phyloP scores from a whole-genome alignment of 2,888 invertebrate species.

The Chymomyza procnemis region DNA sequence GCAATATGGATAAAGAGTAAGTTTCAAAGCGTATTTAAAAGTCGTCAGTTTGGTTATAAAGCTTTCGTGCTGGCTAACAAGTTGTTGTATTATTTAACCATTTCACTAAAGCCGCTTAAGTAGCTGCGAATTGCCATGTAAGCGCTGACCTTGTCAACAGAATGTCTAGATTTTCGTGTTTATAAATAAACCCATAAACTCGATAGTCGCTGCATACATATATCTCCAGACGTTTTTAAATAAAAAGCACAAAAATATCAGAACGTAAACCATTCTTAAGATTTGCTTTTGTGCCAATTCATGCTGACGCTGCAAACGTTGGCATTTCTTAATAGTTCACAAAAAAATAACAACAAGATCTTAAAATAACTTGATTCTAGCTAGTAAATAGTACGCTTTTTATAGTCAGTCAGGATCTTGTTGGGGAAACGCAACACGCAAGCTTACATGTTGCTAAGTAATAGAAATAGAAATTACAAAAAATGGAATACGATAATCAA shows the following conservation, averaged over 20 bases:
- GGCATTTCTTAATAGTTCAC: no score
- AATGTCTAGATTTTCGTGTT: not conserved
- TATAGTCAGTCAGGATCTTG: slow-evolving; percentile 3
- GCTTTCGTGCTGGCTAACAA: slow-evolving; percentile 23
- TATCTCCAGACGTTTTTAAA: slow-evolving; percentile 20
- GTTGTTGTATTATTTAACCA: not conserved
- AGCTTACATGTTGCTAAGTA: slow-evolving; percentile 6
- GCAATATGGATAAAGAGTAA: no score
- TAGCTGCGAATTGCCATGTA: slow-evolving; percentile 47
- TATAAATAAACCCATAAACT: slow-evolving; percentile 20
- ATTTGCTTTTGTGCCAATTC: slow-evolving; percentile 41
- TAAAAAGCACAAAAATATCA: slow-evolving; percentile 3
- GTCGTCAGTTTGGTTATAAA: slow-evolving; percentile 9
- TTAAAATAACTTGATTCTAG: no score
- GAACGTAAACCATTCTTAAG: not conserved
- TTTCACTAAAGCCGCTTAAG: slow-evolving; percentile 37
- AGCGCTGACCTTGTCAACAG: slow-evolving; percentile 47
- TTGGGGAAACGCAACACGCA: slow-evolving; percentile 12
- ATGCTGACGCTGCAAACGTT: slow-evolving; percentile 25
- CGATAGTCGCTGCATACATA: slow-evolving; percentile 3
- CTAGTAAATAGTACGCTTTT: not conserved
- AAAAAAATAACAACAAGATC: no score
- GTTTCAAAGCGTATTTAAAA: not conserved
- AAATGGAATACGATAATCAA: slow-evolving; percentile 26
- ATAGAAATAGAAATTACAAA: not conserved